These are phyloP conservation scores for Urocolius indicus DNA, from an alignment of 2,113 vertebrate species.

Conservation along the genomic window DNA sequence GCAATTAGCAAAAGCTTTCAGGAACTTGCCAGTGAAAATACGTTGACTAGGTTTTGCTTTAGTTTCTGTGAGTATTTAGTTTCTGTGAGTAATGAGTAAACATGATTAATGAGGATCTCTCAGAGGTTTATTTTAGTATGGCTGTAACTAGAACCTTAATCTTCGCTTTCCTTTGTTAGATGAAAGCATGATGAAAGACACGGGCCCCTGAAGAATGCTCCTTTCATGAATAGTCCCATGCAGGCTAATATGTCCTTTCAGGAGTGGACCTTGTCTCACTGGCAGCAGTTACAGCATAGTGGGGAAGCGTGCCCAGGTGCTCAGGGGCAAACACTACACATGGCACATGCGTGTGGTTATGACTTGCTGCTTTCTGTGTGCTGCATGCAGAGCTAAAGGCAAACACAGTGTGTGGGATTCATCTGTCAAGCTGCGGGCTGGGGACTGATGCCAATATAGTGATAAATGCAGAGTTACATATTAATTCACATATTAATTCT, in stretches of 20 bases:
- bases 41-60: neutral
- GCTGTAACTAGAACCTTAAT: neutral
- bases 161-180: neutral
- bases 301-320: neutral
- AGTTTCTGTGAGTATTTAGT: neutral
- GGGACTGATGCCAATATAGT: neutral
- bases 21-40: neutral
- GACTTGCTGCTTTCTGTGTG: neutral
- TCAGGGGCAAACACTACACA: fast-evolving
- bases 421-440: neutral
- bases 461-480: neutral
- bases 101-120: neutral
- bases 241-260: neutral
- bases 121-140: neutral
- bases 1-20: neutral
- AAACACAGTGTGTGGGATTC: neutral
- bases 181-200: neutral
- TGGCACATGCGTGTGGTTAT: too few relatives aligned
- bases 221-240: neutral
- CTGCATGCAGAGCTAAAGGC: neutral
- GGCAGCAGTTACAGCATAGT: too few relatives aligned
- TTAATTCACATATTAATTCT: neutral
- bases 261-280: neutral
- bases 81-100: neutral
- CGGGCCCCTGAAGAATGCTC: neutral